Percentiles rank a stretch among this genome's conserved stretches.
phyloP scores from a whole-genome alignment of 2,888 invertebrate species.

The Actias luna region DNA sequence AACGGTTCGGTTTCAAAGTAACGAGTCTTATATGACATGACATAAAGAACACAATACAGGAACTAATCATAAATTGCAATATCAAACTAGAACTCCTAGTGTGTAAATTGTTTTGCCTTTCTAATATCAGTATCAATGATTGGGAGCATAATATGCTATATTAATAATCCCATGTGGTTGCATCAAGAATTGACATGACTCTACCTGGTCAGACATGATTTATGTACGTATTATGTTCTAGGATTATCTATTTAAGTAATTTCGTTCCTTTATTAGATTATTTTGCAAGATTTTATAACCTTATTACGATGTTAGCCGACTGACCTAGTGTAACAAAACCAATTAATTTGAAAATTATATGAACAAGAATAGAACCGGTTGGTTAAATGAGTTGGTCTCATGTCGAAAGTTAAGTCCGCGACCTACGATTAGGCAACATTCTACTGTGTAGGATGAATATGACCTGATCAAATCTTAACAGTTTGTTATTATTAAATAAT shows the following conservation, averaged over 20 bases:
- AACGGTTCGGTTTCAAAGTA: not conserved
- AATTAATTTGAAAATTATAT: conserved; percentile 75
- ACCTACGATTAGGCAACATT: conserved; percentile 69
- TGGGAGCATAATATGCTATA: conserved; percentile 38
- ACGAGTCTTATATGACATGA: not conserved
- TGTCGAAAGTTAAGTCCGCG: conserved; percentile 68
- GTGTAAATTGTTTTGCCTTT: conserved; percentile 55
- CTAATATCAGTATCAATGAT: conserved; percentile 54
- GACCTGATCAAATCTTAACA: conserved; percentile 9
- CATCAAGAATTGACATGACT: conserved; percentile 25
- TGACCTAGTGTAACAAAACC: conserved; percentile 59
- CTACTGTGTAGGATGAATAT: conserved; percentile 60
- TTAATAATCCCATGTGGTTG: conserved; percentile 40
- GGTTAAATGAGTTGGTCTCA: conserved; percentile 54
- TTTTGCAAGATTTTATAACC: conserved; percentile 43
- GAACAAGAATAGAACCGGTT: conserved; percentile 69
- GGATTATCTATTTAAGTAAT: not conserved
- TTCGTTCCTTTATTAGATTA: not conserved
- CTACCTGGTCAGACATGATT: conserved; percentile 11
- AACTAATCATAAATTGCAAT: conserved; percentile 34
- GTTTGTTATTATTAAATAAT: not conserved
- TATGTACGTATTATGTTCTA: conserved; percentile 5
- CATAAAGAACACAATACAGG: conserved; percentile 20
- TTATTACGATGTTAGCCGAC: conserved; percentile 47
- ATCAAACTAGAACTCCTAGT: conserved; percentile 37